Base-by-base conservation (phyloP, 1,140 invertebrate genomes). In the Tachypleus tridentatus region DNA sequence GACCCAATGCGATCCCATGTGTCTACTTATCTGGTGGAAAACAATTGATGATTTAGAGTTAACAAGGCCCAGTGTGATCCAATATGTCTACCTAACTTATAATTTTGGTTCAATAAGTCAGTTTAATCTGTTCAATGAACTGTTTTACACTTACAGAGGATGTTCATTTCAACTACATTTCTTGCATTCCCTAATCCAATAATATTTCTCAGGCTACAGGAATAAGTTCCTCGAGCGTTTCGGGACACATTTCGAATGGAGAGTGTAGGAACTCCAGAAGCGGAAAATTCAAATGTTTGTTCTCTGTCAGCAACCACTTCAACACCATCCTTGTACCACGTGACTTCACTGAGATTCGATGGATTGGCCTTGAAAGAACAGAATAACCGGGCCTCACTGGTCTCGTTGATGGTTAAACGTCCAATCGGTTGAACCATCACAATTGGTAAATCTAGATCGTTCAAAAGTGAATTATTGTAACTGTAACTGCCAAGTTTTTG, bases 171-270 rank as follows among this genome's bases (percentile, higher is more conserved):
- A 5, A 71, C 67, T 0, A 64, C 54, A 29, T 67, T 63, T n/a
- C 64, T 61, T 0, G 72, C 64, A 50, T 81, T 82, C 10, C 85
- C 83, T 57, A 82, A 77, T 3, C 86, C 87, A 51, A 92, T 85
- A 10, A 78, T 79, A 72, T 95, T 95, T 62, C 84, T 81, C 47
- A 93, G 78, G 60, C 84, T 77, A 73, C 90, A 93, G 3, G 82
- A 85, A 75, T 93, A 94, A 68, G 83, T 83, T 51, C 90, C 91
- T 73, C 85, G 83, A 76, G 93, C 90, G 8, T 82, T 80, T 52
- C 87, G 81, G 3, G 83, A 83, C 0, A 88, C 83, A 70, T 90
- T 87, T 70, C 84, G 83, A 64, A 95, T 88, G 11, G 86, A 82
- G 5, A 93, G 79, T 5, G 69, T 70, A 6, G 73, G 73, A 50